Evolutionary conservation across 2,113 vertebrate genomes (phyloP).

Genomic region (Daphoenositta chrysoptera): DNA sequence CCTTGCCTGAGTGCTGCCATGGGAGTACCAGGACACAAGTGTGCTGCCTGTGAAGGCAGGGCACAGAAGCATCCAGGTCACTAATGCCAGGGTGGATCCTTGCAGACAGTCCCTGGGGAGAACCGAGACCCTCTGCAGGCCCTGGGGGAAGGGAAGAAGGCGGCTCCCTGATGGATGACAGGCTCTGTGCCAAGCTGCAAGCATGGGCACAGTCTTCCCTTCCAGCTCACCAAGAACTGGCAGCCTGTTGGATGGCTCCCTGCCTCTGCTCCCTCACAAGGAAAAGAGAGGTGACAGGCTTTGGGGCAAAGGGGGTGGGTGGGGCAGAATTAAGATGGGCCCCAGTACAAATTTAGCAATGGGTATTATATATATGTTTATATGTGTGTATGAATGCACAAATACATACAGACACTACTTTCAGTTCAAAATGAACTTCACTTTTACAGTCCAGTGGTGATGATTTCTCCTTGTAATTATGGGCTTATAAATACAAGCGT

Average conservation of each 20-base stretch:
- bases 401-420: neutral
- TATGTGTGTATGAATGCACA: neutral
- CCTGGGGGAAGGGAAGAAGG: neutral
- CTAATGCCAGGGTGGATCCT: neutral
- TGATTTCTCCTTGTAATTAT: neutral
- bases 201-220: neutral
- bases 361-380: neutral
- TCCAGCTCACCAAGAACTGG: neutral
- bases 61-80: rapidly evolving
- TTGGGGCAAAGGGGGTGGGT: rapidly evolving
- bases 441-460: neutral
- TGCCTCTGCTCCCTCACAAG: neutral
- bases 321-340: neutral
- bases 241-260: neutral
- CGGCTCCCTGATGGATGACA: rapidly evolving
- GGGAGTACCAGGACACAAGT: neutral
- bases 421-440: neutral
- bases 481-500: neutral
- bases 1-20: neutral
- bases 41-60: neutral
- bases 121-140: neutral
- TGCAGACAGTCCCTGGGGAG: neutral
- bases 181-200: neutral
- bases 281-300: neutral
- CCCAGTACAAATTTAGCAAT: neutral